Base-by-base conservation (phyloP, 1,140 invertebrate genomes). In the Babylonia areolata region DNA sequence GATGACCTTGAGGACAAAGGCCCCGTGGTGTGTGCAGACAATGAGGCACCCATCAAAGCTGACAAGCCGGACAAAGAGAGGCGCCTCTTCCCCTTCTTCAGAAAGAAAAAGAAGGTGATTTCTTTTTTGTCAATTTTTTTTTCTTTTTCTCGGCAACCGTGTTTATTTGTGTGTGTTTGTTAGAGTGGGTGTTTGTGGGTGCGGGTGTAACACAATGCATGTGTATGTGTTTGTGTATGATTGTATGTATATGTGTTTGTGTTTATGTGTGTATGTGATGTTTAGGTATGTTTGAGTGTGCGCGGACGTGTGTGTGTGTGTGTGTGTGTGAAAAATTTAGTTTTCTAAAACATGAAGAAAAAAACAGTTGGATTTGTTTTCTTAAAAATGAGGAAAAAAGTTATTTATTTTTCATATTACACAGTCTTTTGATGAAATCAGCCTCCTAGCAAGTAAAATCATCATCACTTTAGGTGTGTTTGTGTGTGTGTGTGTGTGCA, bases 31-130 rank as follows among this genome's bases (percentile, higher is more conserved):
- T 88, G 90, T 39, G 88, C 91, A 11, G 89, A 91, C 28, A 87
- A 89, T 82, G 86, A 92, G n/a, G 87, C 84, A 23, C 89, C 91
- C 17, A 73, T 90, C n/a, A 92, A 92, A 87, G 58, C 39, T 15
- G 89, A 90, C 40, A 91, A 92, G 84, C 84, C 87, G 75, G 89
- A 90, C 17, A 91, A 91, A 79, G 90, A 90, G 28, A 89, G 89
- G 84, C 87, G 87, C 40, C 80, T 87, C 33, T 92, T 92, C 81
- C 89, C 90, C 46, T 92, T 92, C 85, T 92, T 92, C 37, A 93
- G 91, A 73, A 92, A 90, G 69, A 92, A 93, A 88, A 92, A 92
- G 90, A 93, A 93, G 88, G 91, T 92, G 69, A 51, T 69, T 33
- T 20, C 12, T 64, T 64, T 12, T 1, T 0, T 23, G 58, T 64